These are phyloP conservation scores for Holacanthus passer DNA, from an alignment of 2,113 vertebrate genomes.

Conservation along the genomic window DNA sequence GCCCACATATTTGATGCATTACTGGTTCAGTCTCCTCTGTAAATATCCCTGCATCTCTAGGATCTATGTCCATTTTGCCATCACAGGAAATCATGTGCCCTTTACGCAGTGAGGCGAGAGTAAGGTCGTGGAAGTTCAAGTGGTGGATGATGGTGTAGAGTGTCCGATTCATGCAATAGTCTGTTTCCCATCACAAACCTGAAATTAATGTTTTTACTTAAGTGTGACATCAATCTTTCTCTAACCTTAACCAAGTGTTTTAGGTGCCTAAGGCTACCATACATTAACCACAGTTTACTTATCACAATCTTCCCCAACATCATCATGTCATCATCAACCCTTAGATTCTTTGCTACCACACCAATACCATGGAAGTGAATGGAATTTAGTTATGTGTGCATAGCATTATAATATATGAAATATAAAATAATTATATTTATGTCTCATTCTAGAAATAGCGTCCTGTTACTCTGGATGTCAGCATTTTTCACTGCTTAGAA, in stretches of 20 bases:
- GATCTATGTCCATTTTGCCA: background rate
- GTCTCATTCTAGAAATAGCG: background rate
- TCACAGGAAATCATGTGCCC: background rate
- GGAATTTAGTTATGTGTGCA: background rate
- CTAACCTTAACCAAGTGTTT: too few relatives aligned
- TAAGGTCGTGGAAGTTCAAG: background rate
- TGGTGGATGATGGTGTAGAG: background rate
- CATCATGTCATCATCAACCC: background rate
- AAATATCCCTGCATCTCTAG: background rate
- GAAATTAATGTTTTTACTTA: background rate
- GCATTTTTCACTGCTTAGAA: background rate
- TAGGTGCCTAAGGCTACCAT: too few relatives aligned
- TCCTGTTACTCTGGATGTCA: background rate
- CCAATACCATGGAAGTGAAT: background rate
- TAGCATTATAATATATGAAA: too few relatives aligned
- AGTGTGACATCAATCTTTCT: too few relatives aligned
- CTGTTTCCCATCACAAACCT: background rate
- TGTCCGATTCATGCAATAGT: background rate
- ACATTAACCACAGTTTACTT: too few relatives aligned
- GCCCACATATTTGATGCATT: background rate
- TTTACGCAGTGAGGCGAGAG: background rate
- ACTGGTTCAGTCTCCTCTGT: background rate
- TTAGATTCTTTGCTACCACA: background rate
- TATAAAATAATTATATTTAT: background rate
- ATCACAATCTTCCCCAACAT: too few relatives aligned